Base-by-base conservation (phyloP, 2,888 invertebrate species). In the Oxytorus armatus region DNA sequence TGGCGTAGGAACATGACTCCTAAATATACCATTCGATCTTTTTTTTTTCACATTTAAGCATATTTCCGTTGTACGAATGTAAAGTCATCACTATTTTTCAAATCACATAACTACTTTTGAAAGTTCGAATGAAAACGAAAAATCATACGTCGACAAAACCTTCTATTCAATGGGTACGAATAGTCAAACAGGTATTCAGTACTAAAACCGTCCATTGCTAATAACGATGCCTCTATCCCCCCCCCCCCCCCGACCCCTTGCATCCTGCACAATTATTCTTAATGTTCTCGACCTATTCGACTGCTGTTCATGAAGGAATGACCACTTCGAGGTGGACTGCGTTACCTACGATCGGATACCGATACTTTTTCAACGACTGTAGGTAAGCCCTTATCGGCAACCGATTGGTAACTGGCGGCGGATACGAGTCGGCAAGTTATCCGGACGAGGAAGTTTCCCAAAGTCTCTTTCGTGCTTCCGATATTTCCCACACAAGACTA, bases 1-100 rank as follows among this genome's bases (percentile, higher is more conserved):
- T 85, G 86, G 86, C 85, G 84, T 86, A 82, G 83, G 14, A 80
- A n/a, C n/a, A n/a, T n/a, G n/a, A n/a, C n/a, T n/a, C n/a, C n/a
- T n/a, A n/a, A n/a, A n/a, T n/a, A n/a, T 55, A 18, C 23, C 4
- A 18, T 59, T 14, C 8, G 23, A 66, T 66, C 36, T 70, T 33
- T 49, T 70, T 11, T 10, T 21, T 7, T 29, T 29, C 29, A 5
- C 5, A 18, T n/a, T 36, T n/a, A n/a, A n/a, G n/a, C n/a, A n/a
- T n/a, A n/a, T n/a, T n/a, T n/a, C n/a, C n/a, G n/a, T n/a, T n/a
- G n/a, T n/a, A n/a, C n/a, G n/a, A n/a, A n/a, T n/a, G n/a, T n/a
- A n/a, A n/a, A n/a, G n/a, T n/a, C n/a, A n/a, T n/a, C n/a, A n/a
- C n/a, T n/a, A n/a, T n/a, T n/a, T n/a, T n/a, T n/a, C n/a, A n/a